Evolutionary conservation across 2,113 vertebrate species (phyloP).

Genomic region (Alligator sinensis): DNA sequence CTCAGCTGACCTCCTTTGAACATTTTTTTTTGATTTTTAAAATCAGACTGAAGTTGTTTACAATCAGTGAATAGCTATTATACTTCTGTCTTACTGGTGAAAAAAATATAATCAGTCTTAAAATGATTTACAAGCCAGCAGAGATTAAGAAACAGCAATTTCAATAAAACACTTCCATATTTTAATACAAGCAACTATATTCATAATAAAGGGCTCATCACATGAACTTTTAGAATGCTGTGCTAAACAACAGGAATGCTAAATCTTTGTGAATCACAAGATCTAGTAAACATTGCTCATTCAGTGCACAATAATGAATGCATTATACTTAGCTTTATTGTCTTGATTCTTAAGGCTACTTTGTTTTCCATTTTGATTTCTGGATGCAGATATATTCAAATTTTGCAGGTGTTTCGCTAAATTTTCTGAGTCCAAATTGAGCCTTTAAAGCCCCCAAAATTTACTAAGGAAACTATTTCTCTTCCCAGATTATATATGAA

Average conservation of each 20-base stretch:
- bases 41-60: neutral
- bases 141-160: neutral
- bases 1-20: neutral
- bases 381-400: neutral
- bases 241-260: conserved; percentile 13
- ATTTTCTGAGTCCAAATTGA: neutral
- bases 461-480: neutral
- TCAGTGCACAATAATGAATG: conserved; percentile 21
- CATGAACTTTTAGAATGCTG: conserved; percentile 26
- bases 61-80: neutral
- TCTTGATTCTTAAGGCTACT: neutral
- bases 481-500: neutral
- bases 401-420: conserved; percentile 14
- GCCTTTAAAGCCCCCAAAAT: neutral
- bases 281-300: conserved; percentile 46
- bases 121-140: neutral
- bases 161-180: neutral
- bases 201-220: neutral
- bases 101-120: neutral
- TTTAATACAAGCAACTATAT: neutral
- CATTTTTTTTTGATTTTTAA: neutral
- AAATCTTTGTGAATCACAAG: conserved; percentile 50
- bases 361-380: neutral
- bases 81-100: neutral
- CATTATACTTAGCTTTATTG: conserved; percentile 1